phyloP scores from a whole-genome alignment of 2,113 vertebrate genomes.

The Clarias batrachus region DNA sequence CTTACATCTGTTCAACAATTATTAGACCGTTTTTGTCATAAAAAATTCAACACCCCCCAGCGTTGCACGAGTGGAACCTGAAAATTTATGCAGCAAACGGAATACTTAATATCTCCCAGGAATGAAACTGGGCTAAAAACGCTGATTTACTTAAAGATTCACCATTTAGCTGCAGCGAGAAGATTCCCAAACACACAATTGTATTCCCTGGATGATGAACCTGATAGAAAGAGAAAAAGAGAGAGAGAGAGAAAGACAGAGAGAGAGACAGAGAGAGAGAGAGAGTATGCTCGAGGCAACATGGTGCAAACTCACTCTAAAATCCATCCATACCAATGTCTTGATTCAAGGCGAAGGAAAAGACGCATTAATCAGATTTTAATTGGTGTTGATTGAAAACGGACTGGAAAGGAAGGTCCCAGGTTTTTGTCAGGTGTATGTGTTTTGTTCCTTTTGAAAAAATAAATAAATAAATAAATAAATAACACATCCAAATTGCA shows the following conservation, averaged over 20 bases:
- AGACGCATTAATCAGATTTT: neutral
- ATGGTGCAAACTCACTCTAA: neutral
- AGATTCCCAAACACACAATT: conserved; percentile 64
- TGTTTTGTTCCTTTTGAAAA: neutral
- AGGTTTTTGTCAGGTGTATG: neutral
- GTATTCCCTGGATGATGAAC: conserved; percentile 36
- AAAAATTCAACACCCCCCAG: conserved; percentile 97
- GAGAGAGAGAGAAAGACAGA: conserved; percentile 16
- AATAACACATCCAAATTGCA: neutral
- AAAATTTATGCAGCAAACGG: conserved; percentile 97
- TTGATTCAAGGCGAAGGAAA: neutral
- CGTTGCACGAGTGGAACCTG: conserved; percentile 92
- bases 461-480: neutral
- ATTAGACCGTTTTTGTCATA: conserved; percentile 97
- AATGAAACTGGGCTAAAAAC: conserved; percentile 79
- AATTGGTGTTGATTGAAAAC: neutral
- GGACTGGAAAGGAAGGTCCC: neutral
- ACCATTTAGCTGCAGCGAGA: conserved; percentile 73
- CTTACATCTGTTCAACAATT: conserved; percentile 99
- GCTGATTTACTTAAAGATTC: conserved; percentile 87
- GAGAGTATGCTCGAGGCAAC: conserved; percentile 35
- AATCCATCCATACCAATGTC: neutral
- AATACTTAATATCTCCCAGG: conserved; percentile 98
- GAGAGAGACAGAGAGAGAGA: neutral
- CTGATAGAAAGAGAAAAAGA: conserved; percentile 17